Evolutionary conservation across 2,797 vertebrate species (phyloP), one percentile per base, ranked within the genome.

Genomic region (Ptychobarbus kaznakovi): DNA sequence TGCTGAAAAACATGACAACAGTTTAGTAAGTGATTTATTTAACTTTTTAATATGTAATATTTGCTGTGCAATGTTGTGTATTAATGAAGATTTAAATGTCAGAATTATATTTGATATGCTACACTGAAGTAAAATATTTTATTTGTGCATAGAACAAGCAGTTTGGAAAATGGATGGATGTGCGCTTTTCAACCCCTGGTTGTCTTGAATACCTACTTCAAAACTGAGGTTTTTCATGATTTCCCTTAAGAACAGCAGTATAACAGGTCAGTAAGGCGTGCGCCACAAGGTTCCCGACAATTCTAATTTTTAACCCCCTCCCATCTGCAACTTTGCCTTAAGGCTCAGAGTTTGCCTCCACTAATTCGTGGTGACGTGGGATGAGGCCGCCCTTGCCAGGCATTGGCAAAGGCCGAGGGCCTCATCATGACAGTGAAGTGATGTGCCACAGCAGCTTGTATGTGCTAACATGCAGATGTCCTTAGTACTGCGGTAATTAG

Each of bases 301-400:
- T 93, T 92, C 91, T 93, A 5, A 25, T 91, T 92, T 86, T 77
- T 63, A 76, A 58, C 91, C 91, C 92, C 93, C 91, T 28, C 9
- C 92, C 90, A 90, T 86, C 87, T 89, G 12, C 74, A 53, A 85
- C 20, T 25, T 73, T 89, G 84, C 93, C 93, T 88, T 4, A 38
- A 89, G 93, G 84, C n/a, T 61, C 63, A 28, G 69, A 93, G 91
- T 93, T 93, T 93, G 92, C 92, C 93, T 94, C 93, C 92, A 92
- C 91, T 95, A 95, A 95, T 94, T 91, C 89, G 90, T 89, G 82
- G 91, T 95, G 94, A 95, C 93, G 91, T 92, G 89, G 91, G 90
- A 92, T 90, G 93, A 93, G 87, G 87, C 92, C 91, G 93, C 93
- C 93, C 94, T 94, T 85, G 93, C 87, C 90, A 85, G 90, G 92